Conservation (phyloP, 2,113 vertebrate species). For the Odocoileus hemionus region DNA sequence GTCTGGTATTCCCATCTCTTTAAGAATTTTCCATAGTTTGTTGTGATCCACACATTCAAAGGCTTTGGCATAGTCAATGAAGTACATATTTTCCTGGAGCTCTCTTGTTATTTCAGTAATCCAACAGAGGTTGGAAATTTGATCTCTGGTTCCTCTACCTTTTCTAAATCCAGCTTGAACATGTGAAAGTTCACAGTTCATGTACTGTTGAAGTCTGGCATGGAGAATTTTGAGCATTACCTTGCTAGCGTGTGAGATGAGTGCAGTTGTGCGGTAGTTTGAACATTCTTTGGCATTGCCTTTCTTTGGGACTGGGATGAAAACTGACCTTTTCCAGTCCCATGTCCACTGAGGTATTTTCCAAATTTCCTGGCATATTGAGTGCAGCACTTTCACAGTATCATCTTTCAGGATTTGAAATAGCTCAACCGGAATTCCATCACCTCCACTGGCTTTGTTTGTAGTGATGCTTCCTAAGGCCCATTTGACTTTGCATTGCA, state of each 20-base stretch:
- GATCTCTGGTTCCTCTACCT: not conserved
- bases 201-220: accelerated
- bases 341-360: not conserved
- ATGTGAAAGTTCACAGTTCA: not conserved
- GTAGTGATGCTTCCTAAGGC: not conserved
- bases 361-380: not conserved
- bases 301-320: not conserved
- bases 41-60: not conserved
- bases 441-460: not conserved
- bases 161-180: not conserved
- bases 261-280: accelerated
- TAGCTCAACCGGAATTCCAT: not conserved
- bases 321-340: not conserved
- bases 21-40: not conserved
- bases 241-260: not conserved
- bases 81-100: not conserved
- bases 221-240: not conserved
- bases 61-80: not conserved
- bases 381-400: accelerated
- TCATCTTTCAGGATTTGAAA: not conserved
- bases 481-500: not conserved
- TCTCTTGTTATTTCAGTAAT: not conserved
- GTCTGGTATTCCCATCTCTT: not conserved
- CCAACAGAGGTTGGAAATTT: accelerated
- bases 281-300: not conserved